Percentiles rank a stretch among this genome's conserved stretches.
Conservation (phyloP, 2,888 invertebrate species). For the Tetranychus piercei region DNA sequence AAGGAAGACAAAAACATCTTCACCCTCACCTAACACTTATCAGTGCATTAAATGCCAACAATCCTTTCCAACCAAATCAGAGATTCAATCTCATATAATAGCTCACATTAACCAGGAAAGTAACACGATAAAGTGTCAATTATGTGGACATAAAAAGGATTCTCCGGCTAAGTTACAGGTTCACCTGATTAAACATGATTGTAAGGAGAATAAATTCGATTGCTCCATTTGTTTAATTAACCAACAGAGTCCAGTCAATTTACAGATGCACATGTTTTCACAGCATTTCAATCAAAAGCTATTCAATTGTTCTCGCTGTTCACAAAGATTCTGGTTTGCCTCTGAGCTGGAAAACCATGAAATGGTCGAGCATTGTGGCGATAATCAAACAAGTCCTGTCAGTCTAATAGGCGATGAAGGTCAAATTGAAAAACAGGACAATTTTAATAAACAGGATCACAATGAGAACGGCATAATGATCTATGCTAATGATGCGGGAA, state of each 20-base stretch:
- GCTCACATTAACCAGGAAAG: slow-evolving; percentile 39
- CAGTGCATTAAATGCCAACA: slow-evolving; percentile 49
- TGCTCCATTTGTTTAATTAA: slow-evolving; percentile 74
- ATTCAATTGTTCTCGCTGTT: slow-evolving; percentile 66
- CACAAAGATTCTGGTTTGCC: slow-evolving; percentile 69
- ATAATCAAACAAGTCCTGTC: neutral
- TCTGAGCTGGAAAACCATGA: slow-evolving; percentile 73
- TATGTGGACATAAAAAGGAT: slow-evolving; percentile 54
- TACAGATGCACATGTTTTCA: slow-evolving; percentile 58
- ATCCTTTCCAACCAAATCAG: slow-evolving; percentile 44
- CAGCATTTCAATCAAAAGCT: slow-evolving; percentile 62
- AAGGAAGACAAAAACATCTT: too few species aligned
- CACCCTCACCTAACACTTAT: slow-evolving; percentile 34
- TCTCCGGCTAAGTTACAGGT: slow-evolving; percentile 63
- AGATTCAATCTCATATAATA: slow-evolving; percentile 44
- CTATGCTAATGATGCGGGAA: too few species aligned
- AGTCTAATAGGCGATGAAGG: neutral
- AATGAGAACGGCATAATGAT: too few species aligned
- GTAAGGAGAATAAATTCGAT: slow-evolving; percentile 62
- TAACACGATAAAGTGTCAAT: slow-evolving; percentile 47
- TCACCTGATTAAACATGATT: slow-evolving; percentile 79
- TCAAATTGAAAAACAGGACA: too few species aligned
- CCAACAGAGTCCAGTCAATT: slow-evolving; percentile 50
- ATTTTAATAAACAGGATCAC: too few species aligned
- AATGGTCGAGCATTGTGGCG: slow-evolving; percentile 18